Evolutionary conservation across 2,888 invertebrate species (phyloP), one percentile per base, ranked within the genome.

Genomic region (Germaria angustata): DNA sequence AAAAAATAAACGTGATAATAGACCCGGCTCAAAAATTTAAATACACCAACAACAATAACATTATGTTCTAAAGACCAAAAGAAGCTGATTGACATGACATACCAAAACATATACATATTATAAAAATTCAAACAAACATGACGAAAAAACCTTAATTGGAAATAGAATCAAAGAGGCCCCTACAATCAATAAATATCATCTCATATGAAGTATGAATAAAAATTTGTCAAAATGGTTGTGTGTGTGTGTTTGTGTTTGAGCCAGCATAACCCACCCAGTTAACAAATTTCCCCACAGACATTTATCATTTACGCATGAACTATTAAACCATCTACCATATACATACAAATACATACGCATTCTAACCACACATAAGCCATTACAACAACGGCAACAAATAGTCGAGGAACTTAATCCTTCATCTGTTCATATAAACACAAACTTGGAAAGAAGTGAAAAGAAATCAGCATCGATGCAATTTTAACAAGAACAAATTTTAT

Each of bases 291-390:
- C n/a, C n/a, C 71, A 65, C 69, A 75, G 59, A 61, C 80, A 79
- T 84, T 83, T 83, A 83, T 83, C 83, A 84, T 81, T 84, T 69
- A 84, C 78, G 84, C 80, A 68, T 76, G 80, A 83, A 78, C 76
- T 83, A 76, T 81, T 77, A 84, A 81, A 71, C 61, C 59, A 77
- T 72, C 78, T 65, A 72, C 65, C 68, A 61, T 72, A 69, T 63
- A 69, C 28, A 28, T 5, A 28, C 28, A 28, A 28, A 69, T 69
- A n/a, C n/a, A n/a, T n/a, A n/a, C n/a, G n/a, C n/a, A n/a, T n/a
- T n/a, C n/a, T n/a, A 75, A 75, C 68, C 75, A 20, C 15, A 75
- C 46, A 66, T 22, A 57, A 39, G 41, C 24, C 36, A 66, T 51
- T 61, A 53, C 41, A 71, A 76, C 15, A 57, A 65, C 55, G 69